Percentiles rank a stretch among this genome's conserved stretches.
phyloP scores from a whole-genome alignment of 2,113 vertebrate species.

The Aptenodytes patagonicus region DNA sequence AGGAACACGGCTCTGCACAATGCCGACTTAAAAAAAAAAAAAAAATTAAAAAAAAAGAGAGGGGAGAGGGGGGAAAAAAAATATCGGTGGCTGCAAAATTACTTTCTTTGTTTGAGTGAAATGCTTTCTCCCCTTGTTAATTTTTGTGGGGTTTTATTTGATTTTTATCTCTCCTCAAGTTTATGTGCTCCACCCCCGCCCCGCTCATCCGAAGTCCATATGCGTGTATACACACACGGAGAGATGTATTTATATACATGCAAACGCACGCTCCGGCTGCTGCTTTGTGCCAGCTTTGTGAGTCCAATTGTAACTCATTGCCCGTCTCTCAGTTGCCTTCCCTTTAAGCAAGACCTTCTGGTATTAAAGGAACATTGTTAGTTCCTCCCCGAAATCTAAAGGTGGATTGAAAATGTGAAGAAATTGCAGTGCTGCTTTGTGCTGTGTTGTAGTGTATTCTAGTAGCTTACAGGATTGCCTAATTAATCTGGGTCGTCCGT shows the following conservation, averaged over 20 bases:
- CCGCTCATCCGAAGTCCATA: neutral
- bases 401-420: neutral
- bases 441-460: neutral
- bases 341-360: neutral
- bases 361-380: neutral
- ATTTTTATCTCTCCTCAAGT: slow-evolving; percentile 42
- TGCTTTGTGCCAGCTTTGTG: neutral
- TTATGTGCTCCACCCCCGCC: neutral
- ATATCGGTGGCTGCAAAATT: slow-evolving; percentile 38
- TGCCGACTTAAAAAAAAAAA: neutral
- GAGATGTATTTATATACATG: neutral
- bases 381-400: neutral
- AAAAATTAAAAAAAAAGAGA: rapidly evolving
- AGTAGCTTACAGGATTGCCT: neutral
- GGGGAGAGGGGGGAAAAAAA: rapidly evolving
- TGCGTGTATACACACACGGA: rapidly evolving
- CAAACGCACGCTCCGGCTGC: neutral
- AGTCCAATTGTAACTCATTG: neutral
- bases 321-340: neutral
- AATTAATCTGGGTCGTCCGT: rapidly evolving
- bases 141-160: slow-evolving; percentile 3
- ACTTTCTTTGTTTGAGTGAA: slow-evolving; percentile 54
- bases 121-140: slow-evolving; percentile 12
- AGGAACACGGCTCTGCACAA: slow-evolving; percentile 7
- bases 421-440: neutral